These are phyloP conservation scores for Anguilla megastoma DNA, from an alignment of 2,797 vertebrate species.

Conservation along the genomic window DNA sequence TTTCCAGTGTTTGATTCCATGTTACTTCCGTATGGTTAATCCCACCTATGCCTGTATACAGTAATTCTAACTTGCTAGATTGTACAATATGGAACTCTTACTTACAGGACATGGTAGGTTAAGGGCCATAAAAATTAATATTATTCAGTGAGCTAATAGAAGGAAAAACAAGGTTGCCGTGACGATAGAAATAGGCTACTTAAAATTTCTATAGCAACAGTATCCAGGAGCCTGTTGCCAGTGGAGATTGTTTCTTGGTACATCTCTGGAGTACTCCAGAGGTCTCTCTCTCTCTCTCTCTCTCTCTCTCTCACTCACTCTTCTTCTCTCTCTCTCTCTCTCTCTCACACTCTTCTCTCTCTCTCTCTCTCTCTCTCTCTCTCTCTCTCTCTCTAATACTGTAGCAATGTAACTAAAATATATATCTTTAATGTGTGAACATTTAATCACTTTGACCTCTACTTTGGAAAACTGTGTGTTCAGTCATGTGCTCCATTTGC, in stretches of 20 bases:
- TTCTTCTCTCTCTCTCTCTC: background rate
- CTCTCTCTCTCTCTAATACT: background rate
- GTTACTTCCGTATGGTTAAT: background rate
- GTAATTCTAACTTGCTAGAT: background rate
- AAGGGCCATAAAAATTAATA: slow-evolving; percentile 37
- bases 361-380: slow-evolving; percentile 11
- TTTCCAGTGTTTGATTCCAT: background rate
- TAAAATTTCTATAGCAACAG: slow-evolving; percentile 56
- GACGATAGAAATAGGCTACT: slow-evolving; percentile 40
- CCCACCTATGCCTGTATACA: background rate
- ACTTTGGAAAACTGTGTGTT: too few species aligned
- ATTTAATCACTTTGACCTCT: background rate
- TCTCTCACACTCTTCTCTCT: background rate
- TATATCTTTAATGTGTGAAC: background rate
- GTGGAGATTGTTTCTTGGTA: slow-evolving; percentile 41
- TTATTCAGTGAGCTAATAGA: slow-evolving; percentile 39
- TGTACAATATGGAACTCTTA: slow-evolving; percentile 18
- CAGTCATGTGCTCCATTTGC: too few species aligned
- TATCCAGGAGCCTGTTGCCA: slow-evolving; percentile 50
- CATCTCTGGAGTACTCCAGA: slow-evolving; percentile 44
- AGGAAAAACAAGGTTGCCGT: slow-evolving; percentile 52
- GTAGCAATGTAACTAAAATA: too few species aligned
- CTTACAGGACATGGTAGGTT: slow-evolving; percentile 32
- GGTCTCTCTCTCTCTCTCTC: slow-evolving; percentile 12
- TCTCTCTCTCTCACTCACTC: slow-evolving; percentile 22